Conservation (phyloP, 2,888 invertebrate genomes). For the Serrognathus titanus region DNA sequence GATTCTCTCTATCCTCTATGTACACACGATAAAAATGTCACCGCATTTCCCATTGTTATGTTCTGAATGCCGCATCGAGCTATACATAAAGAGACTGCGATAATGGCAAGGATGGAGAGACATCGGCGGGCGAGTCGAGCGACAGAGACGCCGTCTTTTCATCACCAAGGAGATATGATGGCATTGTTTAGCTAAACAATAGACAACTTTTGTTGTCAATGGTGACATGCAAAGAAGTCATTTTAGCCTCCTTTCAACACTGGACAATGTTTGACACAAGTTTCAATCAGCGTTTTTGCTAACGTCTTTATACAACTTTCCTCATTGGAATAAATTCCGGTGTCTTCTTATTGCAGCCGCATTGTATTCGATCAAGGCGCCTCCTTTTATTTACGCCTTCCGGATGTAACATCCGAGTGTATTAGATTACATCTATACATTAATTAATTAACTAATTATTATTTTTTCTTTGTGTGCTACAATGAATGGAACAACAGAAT, state of each 20-base stretch:
- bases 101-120: slow-evolving; percentile 38
- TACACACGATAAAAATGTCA: slow-evolving; percentile 46
- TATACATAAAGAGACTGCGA: slow-evolving; percentile 43
- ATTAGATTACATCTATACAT: no score
- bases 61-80: slow-evolving; percentile 44
- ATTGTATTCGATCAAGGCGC: no score
- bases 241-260: slow-evolving; percentile 42
- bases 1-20: slow-evolving; percentile 40
- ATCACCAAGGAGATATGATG: slow-evolving; percentile 47
- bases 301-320: slow-evolving; percentile 28
- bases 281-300: slow-evolving; percentile 41
- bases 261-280: slow-evolving; percentile 43
- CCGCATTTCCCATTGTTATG: slow-evolving; percentile 44
- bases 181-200: slow-evolving; percentile 48
- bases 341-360: no score
- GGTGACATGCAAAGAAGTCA: slow-evolving; percentile 48
- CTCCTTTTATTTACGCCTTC: no score
- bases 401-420: no score
- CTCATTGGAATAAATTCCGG: slow-evolving; percentile 9
- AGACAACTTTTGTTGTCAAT: slow-evolving; percentile 47
- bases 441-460: no score
- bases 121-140: slow-evolving; percentile 22
- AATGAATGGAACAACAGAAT: no score
- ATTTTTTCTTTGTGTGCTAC: no score
- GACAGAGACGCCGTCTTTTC: slow-evolving; percentile 34